Conservation (phyloP, 2,113 vertebrate species). For the Megaceryle torquata region DNA sequence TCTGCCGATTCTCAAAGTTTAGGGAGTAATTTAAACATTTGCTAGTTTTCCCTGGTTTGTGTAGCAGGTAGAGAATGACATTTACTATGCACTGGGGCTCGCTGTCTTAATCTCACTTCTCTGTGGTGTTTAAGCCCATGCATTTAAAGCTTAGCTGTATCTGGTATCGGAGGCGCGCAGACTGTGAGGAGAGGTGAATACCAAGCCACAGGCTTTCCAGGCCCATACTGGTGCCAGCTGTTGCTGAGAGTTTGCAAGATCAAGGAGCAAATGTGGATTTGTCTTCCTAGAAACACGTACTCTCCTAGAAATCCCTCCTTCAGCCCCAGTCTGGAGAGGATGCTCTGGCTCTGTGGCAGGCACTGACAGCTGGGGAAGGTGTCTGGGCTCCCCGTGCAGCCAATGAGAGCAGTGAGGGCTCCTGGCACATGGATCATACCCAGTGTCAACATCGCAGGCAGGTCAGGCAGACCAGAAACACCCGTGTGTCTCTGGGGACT, state of each 20-base stretch:
- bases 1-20: neutral
- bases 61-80: neutral
- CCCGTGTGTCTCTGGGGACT: rapidly evolving
- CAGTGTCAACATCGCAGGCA: too few relatives aligned
- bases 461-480: neutral
- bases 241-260: neutral
- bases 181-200: neutral
- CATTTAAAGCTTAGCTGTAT: neutral
- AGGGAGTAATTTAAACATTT: neutral
- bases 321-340: neutral
- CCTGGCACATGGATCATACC: rapidly evolving
- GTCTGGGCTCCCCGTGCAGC: neutral
- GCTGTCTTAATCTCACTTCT: neutral
- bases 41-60: neutral
- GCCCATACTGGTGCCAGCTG: neutral
- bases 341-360: neutral
- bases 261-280: neutral
- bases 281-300: neutral
- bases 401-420: neutral
- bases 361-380: neutral
- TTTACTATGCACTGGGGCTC: neutral
- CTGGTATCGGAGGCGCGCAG: neutral
- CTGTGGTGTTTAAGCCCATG: neutral
- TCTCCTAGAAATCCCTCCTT: neutral
- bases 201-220: neutral